Percentiles rank a stretch among this genome's conserved stretches.
These are phyloP conservation scores for Odontamblyopus rebecca DNA, from an alignment of 2,797 vertebrate species.

Conservation along the genomic window DNA sequence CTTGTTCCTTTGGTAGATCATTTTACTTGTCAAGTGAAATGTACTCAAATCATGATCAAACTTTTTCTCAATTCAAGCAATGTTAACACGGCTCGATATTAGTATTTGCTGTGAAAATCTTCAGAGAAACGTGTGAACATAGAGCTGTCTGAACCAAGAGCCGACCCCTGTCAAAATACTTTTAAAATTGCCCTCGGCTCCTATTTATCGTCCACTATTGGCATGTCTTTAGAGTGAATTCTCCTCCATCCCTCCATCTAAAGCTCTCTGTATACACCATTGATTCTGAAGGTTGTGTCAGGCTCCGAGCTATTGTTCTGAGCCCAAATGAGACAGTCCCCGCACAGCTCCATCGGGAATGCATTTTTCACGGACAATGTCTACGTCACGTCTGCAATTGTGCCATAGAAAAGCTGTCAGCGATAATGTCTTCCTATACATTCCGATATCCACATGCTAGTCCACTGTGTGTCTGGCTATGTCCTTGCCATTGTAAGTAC, in stretches of 20 bases:
- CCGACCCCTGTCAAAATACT: not conserved
- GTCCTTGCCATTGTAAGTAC: conserved; percentile 26
- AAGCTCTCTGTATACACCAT: conserved; percentile 51
- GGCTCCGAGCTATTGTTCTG: conserved; percentile 64
- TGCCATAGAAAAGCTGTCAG: conserved; percentile 62
- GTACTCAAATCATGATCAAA: no score
- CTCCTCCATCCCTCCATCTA: conserved; percentile 36
- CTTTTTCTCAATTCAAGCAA: no score
- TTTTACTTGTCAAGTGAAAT: no score
- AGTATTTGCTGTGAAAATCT: no score
- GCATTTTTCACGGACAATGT: conserved; percentile 66
- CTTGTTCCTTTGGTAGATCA: no score
- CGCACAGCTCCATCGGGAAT: conserved; percentile 53
- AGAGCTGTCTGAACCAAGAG: no score
- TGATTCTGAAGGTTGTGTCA: conserved; percentile 61
- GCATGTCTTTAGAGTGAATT: conserved; percentile 36
- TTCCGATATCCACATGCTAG: conserved; percentile 48
- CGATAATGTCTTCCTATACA: conserved; percentile 51
- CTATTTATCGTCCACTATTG: not conserved
- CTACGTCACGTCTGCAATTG: conserved; percentile 52
- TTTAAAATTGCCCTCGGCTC: not conserved
- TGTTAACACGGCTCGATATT: no score
- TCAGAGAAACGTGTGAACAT: no score
- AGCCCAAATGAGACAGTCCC: conserved; percentile 58
- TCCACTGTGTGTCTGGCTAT: conserved; percentile 37